These are phyloP conservation scores for Sebastes hopkinsi DNA, from an alignment of 2,797 vertebrate species.

Conservation along the genomic window DNA sequence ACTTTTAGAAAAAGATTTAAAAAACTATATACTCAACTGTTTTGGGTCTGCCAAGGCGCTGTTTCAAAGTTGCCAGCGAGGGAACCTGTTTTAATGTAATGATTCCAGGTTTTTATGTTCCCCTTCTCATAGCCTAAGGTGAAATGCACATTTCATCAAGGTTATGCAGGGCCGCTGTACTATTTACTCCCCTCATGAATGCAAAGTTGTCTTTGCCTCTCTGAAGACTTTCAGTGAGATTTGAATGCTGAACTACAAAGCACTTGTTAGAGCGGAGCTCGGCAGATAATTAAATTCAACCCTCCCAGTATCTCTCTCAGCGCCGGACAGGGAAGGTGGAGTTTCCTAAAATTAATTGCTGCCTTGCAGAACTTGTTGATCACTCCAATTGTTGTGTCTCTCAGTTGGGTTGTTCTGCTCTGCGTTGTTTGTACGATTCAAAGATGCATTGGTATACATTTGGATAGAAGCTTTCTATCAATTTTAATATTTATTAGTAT, in stretches of 20 bases:
- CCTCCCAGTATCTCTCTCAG: constrained; percentile 43
- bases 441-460: neutral
- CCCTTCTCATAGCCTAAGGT: constrained; percentile 78
- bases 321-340: constrained; percentile 47
- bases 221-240: constrained; percentile 78
- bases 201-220: constrained; percentile 76
- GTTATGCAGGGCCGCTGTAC: constrained; percentile 74
- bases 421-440: constrained; percentile 6
- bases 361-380: constrained; percentile 50
- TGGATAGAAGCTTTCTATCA: neutral
- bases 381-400: constrained; percentile 7
- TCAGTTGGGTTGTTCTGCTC: neutral
- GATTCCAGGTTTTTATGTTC: constrained; percentile 71
- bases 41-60: constrained; percentile 67
- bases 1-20: constrained; percentile 12
- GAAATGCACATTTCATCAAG: constrained; percentile 85
- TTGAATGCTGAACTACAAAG: constrained; percentile 81
- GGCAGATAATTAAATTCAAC: constrained; percentile 75
- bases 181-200: constrained; percentile 77
- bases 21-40: constrained; percentile 18
- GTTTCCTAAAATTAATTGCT: constrained; percentile 59
- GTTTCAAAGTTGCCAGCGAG: constrained; percentile 73
- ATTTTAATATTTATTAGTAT: neutral
- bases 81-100: constrained; percentile 70
- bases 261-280: constrained; percentile 71